Conservation (phyloP, 2,888 invertebrate genomes). For the Geotrupes spiniger region DNA sequence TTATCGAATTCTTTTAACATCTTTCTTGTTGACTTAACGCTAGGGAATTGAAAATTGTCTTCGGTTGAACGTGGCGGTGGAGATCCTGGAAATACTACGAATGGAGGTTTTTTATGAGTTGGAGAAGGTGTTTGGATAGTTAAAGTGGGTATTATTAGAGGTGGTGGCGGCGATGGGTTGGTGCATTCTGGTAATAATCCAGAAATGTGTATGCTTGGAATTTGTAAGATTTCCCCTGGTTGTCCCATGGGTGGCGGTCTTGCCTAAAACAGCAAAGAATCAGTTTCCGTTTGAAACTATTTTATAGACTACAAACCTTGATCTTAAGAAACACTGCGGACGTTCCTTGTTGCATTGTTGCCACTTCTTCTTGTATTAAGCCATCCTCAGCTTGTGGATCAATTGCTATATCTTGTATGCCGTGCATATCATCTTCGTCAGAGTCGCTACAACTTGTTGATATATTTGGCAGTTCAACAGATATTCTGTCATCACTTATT, state of each 20-base stretch:
- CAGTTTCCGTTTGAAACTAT: background rate
- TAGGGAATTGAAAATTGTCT: constrained; percentile 39
- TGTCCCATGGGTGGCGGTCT: constrained; percentile 54
- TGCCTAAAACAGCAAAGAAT: constrained; percentile 49
- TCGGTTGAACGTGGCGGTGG: constrained; percentile 55
- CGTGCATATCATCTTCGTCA: constrained; percentile 46
- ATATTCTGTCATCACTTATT: constrained; percentile 52
- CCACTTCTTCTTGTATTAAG: constrained; percentile 48
- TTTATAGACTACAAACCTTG: constrained; percentile 20
- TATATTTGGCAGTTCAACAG: constrained; percentile 49
- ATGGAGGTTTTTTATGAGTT: constrained; percentile 55
- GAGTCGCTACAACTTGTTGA: constrained; percentile 37
- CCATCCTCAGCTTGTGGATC: constrained; percentile 50
- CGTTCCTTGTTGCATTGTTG: constrained; percentile 41
- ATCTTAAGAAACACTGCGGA: constrained; percentile 26
- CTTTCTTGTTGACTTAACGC: constrained; percentile 42
- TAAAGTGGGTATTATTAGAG: constrained; percentile 62
- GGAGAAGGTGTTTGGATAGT: constrained; percentile 69
- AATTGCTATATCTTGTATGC: constrained; percentile 45
- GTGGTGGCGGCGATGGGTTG: constrained; percentile 50
- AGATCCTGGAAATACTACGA: constrained; percentile 54
- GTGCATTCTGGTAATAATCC: constrained; percentile 17
- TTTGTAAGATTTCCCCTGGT: constrained; percentile 38
- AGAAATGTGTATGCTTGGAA: constrained; percentile 41
- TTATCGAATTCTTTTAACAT: constrained; percentile 63